These are phyloP conservation scores for Hymenopus coronatus DNA, from an alignment of 2,888 invertebrate genomes.

Conservation along the genomic window DNA sequence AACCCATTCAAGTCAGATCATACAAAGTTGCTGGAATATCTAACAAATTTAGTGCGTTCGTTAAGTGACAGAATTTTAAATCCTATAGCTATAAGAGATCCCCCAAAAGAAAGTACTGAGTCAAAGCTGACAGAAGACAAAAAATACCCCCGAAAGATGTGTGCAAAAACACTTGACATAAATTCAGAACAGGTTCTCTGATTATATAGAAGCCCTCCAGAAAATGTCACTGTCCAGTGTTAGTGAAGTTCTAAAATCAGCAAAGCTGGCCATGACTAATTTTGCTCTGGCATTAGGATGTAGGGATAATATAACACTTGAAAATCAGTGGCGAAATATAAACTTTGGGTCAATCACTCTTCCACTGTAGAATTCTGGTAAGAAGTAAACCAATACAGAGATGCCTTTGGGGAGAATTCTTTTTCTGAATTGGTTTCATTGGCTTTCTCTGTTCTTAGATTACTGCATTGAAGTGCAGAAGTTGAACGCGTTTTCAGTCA, in stretches of 20 bases:
- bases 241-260: too few species aligned
- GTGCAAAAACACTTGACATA: too few species aligned
- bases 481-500: background rate
- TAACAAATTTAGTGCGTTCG: background rate
- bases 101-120: background rate
- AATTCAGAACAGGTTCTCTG: too few species aligned
- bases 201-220: too few species aligned
- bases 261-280: too few species aligned
- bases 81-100: background rate
- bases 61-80: background rate
- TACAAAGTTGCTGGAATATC: background rate
- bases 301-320: too few species aligned
- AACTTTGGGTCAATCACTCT: background rate
- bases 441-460: background rate
- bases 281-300: too few species aligned
- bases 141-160: too few species aligned
- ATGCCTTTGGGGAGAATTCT: background rate
- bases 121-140: too few species aligned
- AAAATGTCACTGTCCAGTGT: too few species aligned
- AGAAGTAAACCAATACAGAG: background rate
- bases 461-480: background rate
- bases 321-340: too few species aligned
- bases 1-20: background rate
- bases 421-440: background rate
- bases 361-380: background rate